Evolutionary conservation across 2,113 vertebrate genomes (phyloP), one percentile per base, ranked within the genome.

Genomic region (Piliocolobus tephrosceles): DNA sequence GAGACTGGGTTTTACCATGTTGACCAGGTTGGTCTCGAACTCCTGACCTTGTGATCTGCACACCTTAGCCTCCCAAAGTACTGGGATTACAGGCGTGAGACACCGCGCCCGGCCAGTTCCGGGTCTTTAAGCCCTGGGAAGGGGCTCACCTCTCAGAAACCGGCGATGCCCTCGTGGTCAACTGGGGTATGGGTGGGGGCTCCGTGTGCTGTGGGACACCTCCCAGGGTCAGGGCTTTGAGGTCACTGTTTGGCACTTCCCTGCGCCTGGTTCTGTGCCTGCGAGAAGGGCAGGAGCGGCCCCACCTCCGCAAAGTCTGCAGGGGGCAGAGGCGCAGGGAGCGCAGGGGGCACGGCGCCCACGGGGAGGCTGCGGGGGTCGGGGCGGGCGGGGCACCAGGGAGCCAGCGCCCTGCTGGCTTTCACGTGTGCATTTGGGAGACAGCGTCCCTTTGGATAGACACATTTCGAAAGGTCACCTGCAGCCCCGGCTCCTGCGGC

Each of bases 281-380:
- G 52, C 17, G 16, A 22, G 38, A 32, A n/a, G 55, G 57, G 23
- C 30, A 12, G 40, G 57, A 40, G 32, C 1, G 16, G 16, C 2
- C 18, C 70, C 12, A 23, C 9, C 38, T 66, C 8, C 9, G 22
- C n/a, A n/a, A 3, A 17, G 38, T 27, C 45, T 82, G 40, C 23
- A 50, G n/a, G 40, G 23, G 12, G 6, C 12, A 27, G 11, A 40
- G 38, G 2, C 10, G 5, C n/a, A 13, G 38, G 35, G 61, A 64
- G 5, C n/a, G 1, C n/a, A 12, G n/a, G 35, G 27, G 32, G 35
- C 18, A 0, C 35, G 1, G 68, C 1, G 17, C 68, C 35, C 38
- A 40, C 23, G 6, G 40, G 70, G 40, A 27, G 73, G 73, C 40
- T 75, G 25, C 40, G 2, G 61, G 12, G 27, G 47, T 50, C 13